Conservation (phyloP, 2,888 invertebrate species). For the Scaeva pyrastri region DNA sequence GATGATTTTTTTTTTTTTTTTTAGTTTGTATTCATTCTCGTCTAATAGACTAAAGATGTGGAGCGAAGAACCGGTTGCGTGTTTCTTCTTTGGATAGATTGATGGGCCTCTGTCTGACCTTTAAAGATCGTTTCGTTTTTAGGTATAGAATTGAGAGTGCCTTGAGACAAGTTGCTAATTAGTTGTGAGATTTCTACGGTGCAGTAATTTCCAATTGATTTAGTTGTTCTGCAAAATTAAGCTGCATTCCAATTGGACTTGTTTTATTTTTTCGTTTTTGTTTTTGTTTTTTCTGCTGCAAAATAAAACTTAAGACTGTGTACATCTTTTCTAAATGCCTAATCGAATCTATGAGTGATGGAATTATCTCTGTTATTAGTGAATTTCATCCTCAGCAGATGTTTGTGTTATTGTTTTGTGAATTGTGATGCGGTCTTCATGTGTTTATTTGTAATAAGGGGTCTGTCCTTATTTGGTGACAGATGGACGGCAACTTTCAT, state of each 20-base stretch:
- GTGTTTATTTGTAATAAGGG: neutral
- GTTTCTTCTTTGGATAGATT: neutral
- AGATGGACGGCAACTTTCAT: slow-evolving; percentile 60
- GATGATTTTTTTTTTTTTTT: neutral
- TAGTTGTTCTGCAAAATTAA: neutral
- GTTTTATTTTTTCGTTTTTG: neutral
- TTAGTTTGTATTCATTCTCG: neutral
- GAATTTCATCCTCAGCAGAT: neutral
- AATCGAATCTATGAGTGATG: neutral
- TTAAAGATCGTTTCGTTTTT: neutral
- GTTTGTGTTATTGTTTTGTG: slow-evolving; percentile 7
- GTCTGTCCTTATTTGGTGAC: slow-evolving; percentile 39
- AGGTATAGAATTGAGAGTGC: neutral
- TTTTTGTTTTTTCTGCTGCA: neutral
- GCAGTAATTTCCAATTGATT: neutral
- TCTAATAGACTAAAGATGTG: neutral
- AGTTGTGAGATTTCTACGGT: neutral
- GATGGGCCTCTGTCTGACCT: slow-evolving; percentile 7
- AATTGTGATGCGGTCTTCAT: neutral
- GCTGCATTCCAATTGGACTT: neutral
- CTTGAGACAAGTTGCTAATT: neutral
- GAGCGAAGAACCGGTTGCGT: neutral
- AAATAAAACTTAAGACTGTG: neutral
- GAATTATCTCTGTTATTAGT: neutral
- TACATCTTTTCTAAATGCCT: neutral